phyloP scores from a whole-genome alignment of 2,888 invertebrate species.

The Thysanoteuthis rhombus region DNA sequence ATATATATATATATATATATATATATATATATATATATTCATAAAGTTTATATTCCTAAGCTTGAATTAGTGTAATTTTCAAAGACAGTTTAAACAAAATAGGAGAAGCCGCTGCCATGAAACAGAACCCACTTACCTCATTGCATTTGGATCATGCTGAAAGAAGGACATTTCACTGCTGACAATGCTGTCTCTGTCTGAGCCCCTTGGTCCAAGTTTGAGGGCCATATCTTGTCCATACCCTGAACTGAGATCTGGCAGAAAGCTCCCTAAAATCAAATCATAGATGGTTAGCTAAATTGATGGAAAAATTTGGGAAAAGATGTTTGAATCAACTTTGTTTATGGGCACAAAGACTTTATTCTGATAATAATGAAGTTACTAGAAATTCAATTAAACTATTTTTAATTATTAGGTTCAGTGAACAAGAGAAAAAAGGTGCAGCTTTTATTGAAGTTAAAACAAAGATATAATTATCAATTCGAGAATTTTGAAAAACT shows the following conservation, averaged over 20 bases:
- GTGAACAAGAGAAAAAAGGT: not conserved
- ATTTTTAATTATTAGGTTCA: not conserved
- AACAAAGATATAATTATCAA: not conserved
- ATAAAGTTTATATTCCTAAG: too few relatives aligned
- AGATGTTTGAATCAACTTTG: too few relatives aligned
- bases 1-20: too few relatives aligned
- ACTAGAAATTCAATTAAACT: too few relatives aligned
- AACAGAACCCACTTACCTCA: slow-evolving; percentile 38
- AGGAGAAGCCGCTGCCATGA: too few relatives aligned
- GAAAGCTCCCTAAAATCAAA: slow-evolving; percentile 51
- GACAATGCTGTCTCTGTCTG: slow-evolving; percentile 52
- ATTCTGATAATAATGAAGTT: too few relatives aligned
- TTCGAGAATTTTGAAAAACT: not conserved
- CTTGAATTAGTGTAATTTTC: too few relatives aligned
- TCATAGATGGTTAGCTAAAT: not conserved
- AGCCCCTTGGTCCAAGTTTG: slow-evolving; percentile 44
- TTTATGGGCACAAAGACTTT: too few relatives aligned
- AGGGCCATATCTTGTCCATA: slow-evolving; percentile 57
- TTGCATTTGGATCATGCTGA: slow-evolving; percentile 45
- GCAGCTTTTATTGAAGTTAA: too few relatives aligned
- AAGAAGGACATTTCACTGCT: slow-evolving; percentile 54
- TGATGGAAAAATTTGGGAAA: too few relatives aligned
- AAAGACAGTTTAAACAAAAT: too few relatives aligned
- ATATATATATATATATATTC: too few relatives aligned
- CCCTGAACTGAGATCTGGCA: slow-evolving; percentile 50